phyloP scores from a whole-genome alignment of 2,888 invertebrate species.

The Tineola bisselliella region DNA sequence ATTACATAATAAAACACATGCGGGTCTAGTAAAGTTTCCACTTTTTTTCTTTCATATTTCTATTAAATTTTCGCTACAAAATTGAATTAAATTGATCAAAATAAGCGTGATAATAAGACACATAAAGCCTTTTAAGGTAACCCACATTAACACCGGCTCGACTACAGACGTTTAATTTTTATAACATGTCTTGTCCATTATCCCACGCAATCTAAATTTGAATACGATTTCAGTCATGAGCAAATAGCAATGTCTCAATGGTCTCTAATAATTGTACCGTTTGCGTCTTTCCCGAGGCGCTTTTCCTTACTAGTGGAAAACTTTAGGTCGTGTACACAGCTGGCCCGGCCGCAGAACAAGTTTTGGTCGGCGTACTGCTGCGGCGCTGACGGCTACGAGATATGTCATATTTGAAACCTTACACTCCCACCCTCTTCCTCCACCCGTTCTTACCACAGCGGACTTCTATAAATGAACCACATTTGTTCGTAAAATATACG shows the following conservation, averaged over 20 bases:
- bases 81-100: too few relatives aligned
- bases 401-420: constrained; percentile 57
- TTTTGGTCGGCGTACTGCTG: constrained; percentile 45
- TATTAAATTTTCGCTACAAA: background rate
- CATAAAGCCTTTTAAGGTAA: too few relatives aligned
- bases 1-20: constrained; percentile 33
- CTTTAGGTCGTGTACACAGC: constrained; percentile 45
- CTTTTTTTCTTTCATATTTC: background rate
- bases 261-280: constrained; percentile 49
- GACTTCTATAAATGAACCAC: constrained; percentile 4
- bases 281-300: constrained; percentile 43
- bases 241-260: constrained; percentile 61
- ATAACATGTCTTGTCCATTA: background rate
- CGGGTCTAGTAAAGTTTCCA: constrained; percentile 2
- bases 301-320: constrained; percentile 41
- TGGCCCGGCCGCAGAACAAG: constrained; percentile 59
- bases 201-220: background rate
- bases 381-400: constrained; percentile 58
- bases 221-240: constrained; percentile 28
- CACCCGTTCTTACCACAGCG: constrained; percentile 16
- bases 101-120: too few relatives aligned
- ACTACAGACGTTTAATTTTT: background rate
- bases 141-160: too few relatives aligned
- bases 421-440: constrained; percentile 19
- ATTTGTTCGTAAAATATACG: constrained; percentile 19